phyloP scores from a whole-genome alignment of 2,113 vertebrate species.

The Bostrychus sinensis region DNA sequence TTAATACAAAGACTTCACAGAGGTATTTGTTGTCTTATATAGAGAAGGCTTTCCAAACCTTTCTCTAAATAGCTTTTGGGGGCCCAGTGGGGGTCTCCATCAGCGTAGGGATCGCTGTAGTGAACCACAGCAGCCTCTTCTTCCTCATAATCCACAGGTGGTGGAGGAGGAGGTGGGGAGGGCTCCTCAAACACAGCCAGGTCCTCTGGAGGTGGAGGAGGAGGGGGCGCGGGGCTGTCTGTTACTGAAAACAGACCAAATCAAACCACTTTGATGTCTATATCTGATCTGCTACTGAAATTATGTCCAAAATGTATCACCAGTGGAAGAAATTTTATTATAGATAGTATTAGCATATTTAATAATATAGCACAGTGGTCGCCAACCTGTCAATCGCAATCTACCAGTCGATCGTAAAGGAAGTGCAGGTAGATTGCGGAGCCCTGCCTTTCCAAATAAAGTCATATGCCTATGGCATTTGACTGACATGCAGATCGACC shows the following conservation, averaged over 20 bases:
- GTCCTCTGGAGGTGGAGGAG: slow-evolving; percentile 94
- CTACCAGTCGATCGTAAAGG: too few relatives aligned
- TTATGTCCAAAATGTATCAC: not conserved
- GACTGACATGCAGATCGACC: too few relatives aligned
- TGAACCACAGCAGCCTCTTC: slow-evolving; percentile 95
- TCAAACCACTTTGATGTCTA: not conserved
- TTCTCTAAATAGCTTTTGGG: slow-evolving; percentile 96
- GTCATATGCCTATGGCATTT: too few relatives aligned
- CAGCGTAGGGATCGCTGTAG: slow-evolving; percentile 95
- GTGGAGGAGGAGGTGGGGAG: slow-evolving; percentile 92
- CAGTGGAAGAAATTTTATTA: too few relatives aligned
- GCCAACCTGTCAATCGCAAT: too few relatives aligned
- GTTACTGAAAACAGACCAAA: slow-evolving; percentile 81
- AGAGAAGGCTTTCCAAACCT: slow-evolving; percentile 75
- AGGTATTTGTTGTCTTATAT: not conserved
- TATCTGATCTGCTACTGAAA: not conserved
- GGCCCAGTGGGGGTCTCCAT: slow-evolving; percentile 96
- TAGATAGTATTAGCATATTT: too few relatives aligned
- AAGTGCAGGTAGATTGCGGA: too few relatives aligned
- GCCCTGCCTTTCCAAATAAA: too few relatives aligned
- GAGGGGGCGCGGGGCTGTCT: slow-evolving; percentile 95
- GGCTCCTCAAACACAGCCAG: slow-evolving; percentile 93
- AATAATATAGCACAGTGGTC: too few relatives aligned
- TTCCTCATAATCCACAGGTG: slow-evolving; percentile 96
- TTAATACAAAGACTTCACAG: not conserved